Percentiles rank a stretch among this genome's conserved stretches.
Evolutionary conservation across 2,888 invertebrate genomes (phyloP).

Genomic region (Leucoma salicis): DNA sequence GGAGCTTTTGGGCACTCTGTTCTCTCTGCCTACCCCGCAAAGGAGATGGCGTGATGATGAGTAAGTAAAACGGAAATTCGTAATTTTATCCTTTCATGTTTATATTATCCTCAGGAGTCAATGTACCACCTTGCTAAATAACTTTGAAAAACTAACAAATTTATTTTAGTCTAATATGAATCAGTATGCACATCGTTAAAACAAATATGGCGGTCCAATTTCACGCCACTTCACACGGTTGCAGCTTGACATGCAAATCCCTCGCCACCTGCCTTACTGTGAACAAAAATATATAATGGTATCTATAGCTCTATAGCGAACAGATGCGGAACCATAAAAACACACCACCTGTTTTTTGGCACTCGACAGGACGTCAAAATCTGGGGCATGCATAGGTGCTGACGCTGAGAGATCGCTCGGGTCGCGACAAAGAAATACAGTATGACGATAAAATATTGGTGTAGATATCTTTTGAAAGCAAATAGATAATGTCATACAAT

Average conservation of each 20-base stretch:
- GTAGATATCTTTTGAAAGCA: conserved; percentile 18
- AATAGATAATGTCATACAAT: conserved; percentile 1
- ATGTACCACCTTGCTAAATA: no score
- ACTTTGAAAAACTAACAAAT: no score
- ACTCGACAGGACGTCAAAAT: conserved; percentile 38
- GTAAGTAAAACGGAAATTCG: no score
- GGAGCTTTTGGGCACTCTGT: no score
- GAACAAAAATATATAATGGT: conserved; percentile 20
- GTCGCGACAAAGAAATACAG: conserved; percentile 10
- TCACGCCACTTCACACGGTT: conserved; percentile 2
- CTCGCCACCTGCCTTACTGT: conserved; percentile 23
- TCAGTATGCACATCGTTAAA: no score
- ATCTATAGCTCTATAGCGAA: conserved; percentile 38
- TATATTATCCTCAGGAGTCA: no score
- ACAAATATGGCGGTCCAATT: conserved; percentile 9
- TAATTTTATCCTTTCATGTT: no score
- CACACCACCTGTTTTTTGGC: conserved; percentile 40
- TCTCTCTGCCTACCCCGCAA: no score
- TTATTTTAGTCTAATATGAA: no score
- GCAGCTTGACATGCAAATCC: conserved; percentile 10
- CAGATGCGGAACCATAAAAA: conserved; percentile 41
- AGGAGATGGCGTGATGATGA: no score
- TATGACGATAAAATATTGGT: conserved; percentile 19
- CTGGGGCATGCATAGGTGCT: conserved; percentile 24
- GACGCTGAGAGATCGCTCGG: conserved; percentile 18